Evolutionary conservation across 2,113 vertebrate species (phyloP).

Genomic region (Macrotus californicus): DNA sequence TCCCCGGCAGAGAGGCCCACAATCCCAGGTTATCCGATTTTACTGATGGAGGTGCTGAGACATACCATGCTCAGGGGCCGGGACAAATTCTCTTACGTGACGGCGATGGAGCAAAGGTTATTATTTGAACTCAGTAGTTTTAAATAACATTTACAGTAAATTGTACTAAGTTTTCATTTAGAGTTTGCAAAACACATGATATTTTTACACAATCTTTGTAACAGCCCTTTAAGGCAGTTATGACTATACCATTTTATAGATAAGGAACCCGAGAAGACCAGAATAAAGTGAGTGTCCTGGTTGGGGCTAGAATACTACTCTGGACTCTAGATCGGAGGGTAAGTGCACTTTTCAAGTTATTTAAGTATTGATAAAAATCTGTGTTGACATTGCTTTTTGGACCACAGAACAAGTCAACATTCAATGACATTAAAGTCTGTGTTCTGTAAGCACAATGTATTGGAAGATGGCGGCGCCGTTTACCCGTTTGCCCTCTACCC

Average conservation of each 20-base stretch:
- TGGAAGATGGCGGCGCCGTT: background rate
- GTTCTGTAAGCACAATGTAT: background rate
- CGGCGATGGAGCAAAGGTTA: background rate
- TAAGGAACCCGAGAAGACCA: background rate
- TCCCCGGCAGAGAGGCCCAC: background rate
- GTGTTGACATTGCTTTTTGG: background rate
- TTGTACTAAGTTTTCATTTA: background rate
- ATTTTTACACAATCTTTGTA: background rate
- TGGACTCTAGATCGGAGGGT: background rate
- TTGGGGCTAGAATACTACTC: background rate
- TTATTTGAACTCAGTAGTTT: background rate
- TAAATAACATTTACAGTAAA: background rate
- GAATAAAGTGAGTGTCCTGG: background rate
- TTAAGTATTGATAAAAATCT: background rate
- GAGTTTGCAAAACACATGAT: background rate
- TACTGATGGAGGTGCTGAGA: background rate
- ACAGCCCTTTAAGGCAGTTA: background rate
- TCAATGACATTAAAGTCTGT: background rate
- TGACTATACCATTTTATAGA: background rate
- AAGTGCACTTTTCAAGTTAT: background rate
- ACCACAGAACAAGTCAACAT: background rate
- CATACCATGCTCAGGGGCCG: background rate
- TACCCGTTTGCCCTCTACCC: background rate
- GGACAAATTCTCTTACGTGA: background rate
- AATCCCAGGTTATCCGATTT: background rate